Conservation (phyloP, 2,113 vertebrate genomes). For the Pelusios castaneus region DNA sequence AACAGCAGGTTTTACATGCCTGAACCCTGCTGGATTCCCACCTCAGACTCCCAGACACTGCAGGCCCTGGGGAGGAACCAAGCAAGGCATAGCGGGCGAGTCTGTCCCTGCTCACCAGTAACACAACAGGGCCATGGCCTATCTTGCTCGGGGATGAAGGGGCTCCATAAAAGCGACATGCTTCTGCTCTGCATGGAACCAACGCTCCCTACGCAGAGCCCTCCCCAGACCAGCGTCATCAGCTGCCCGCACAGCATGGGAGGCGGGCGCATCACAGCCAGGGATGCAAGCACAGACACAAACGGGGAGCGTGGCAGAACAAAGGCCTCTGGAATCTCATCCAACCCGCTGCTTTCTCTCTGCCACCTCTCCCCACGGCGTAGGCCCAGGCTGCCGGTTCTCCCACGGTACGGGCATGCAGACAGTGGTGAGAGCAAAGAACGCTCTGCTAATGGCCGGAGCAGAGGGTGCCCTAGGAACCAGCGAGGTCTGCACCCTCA, state of each 20-base stretch:
- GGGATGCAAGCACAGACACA: rapidly evolving
- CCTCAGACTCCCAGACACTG: rapidly evolving
- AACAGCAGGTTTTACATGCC: rapidly evolving
- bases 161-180: background rate
- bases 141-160: background rate
- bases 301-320: background rate
- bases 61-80: background rate
- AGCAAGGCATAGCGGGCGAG: no score
- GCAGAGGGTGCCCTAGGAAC: background rate
- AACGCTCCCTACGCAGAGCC: no score
- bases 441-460: no score
- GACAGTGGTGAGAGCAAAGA: background rate
- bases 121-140: background rate
- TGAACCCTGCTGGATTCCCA: rapidly evolving
- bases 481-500: no score
- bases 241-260: background rate
- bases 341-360: rapidly evolving
- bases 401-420: background rate
- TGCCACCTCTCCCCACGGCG: background rate
- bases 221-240: rapidly evolving
- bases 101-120: background rate
- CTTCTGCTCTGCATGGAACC: background rate
- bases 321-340: rapidly evolving
- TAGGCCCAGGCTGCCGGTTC: no score
- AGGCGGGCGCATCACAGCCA: background rate